Evolutionary conservation across 2,113 vertebrate genomes (phyloP), one percentile per base, ranked within the genome.

Genomic region (Cyprinus carpio): DNA sequence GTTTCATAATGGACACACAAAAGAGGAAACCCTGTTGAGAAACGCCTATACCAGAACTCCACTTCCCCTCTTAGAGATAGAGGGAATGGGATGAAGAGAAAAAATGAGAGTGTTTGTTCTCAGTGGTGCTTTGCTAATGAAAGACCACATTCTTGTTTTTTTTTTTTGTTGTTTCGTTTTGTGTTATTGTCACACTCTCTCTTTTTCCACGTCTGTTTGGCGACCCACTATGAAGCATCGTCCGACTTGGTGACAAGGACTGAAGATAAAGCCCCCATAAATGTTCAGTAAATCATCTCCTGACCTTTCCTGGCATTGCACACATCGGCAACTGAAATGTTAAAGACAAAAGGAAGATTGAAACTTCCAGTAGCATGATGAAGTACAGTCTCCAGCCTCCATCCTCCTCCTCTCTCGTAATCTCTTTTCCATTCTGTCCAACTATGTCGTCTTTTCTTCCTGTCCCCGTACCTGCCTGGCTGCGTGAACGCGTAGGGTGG

Each of bases 401-500:
- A 89, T 84, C 91, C 93, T 89, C 82, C 88, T 78, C 67, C 18
- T 40, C 88, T 88, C 87, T 89, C 90, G 92, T 91, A 43, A 89
- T 92, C 93, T 80, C 86, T 71, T 40, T 84, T 10, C 7, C 87
- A 76, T 85, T 90, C 75, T 91, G 91, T 89, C 90, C 88, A 82
- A 87, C 69, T 71, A 78, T 31, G 87, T 87, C 87, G 88, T 93
- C 91, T 74, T 64, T 72, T 18, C 43, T 83, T 77, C 76, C 69
- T 60, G 77, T 94, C 91, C 54, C 76, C 37, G 6, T 87, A 60
- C 77, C 31, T 84, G 56, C 95, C 93, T 95, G 94, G 93, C 95
- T 96, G 95, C 94, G 93, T 82, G 92, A 94, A 93, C 95, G 91
- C 93, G 94, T 94, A 95, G 94, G 92, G 94, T 94, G 93, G 94